Conservation (phyloP, 2,888 invertebrate genomes). For the Lomographa bimaculata region DNA sequence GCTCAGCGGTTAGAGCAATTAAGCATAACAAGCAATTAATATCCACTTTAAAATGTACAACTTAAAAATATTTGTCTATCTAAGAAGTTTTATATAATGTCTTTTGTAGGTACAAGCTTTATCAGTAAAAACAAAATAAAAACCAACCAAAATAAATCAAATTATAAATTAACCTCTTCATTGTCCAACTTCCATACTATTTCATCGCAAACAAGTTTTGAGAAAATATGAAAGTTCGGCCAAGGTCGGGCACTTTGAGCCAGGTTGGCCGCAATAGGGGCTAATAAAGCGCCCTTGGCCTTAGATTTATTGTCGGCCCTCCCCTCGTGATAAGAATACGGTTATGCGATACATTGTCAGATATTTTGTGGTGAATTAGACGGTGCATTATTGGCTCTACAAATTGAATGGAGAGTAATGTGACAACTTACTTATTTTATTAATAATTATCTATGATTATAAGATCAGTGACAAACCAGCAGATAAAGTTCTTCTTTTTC, state of each 20-base stretch:
- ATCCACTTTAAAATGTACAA: no score
- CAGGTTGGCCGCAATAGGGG: conserved; percentile 20
- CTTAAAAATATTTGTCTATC: no score
- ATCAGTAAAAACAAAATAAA: no score
- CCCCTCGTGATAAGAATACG: conserved; percentile 27
- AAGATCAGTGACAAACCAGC: no score
- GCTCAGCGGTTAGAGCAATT: no score
- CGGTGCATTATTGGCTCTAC: conserved; percentile 1
- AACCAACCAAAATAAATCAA: background rate
- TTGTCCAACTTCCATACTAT: conserved; percentile 4
- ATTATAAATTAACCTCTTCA: conserved; percentile 5
- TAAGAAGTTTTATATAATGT: no score
- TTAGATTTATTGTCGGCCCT: conserved; percentile 31
- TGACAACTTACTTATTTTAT: no score
- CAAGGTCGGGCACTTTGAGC: background rate
- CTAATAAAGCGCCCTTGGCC: conserved; percentile 29
- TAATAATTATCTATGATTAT: no score
- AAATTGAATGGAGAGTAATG: background rate
- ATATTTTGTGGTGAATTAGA: conserved; percentile 9
- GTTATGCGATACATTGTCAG: conserved; percentile 21
- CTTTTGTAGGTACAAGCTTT: no score
- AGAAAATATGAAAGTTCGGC: conserved; percentile 7
- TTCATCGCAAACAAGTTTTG: conserved; percentile 6
- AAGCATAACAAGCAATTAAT: no score
- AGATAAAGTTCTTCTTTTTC: no score